Percentiles rank a stretch among this genome's conserved stretches.
Evolutionary conservation across 2,888 invertebrate species (phyloP).

Genomic region (Protonemura montana): DNA sequence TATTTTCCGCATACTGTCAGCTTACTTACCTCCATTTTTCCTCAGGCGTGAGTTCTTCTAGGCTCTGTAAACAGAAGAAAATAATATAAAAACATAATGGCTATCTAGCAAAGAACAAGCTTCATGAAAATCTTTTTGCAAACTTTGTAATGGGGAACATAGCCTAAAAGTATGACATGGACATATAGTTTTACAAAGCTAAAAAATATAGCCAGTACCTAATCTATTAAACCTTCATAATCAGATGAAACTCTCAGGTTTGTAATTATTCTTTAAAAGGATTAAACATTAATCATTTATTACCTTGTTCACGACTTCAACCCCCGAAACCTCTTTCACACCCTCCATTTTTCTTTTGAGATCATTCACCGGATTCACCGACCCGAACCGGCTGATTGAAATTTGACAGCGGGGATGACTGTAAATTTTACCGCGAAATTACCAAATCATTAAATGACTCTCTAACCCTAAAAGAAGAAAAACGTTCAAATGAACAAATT

Average conservation of each 20-base stretch:
- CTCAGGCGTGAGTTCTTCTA: constrained; percentile 72
- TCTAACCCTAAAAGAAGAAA: background rate
- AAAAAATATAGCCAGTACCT: too few species aligned
- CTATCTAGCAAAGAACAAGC: too few species aligned
- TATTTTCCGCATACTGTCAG: too few species aligned
- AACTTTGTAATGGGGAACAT: constrained; percentile 16
- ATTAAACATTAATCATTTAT: background rate
- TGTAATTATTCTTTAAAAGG: too few species aligned
- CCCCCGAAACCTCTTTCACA: constrained; percentile 16
- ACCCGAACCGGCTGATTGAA: background rate
- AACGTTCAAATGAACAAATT: background rate
- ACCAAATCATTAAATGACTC: background rate
- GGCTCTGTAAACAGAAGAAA: constrained; percentile 50
- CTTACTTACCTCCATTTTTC: constrained; percentile 77
- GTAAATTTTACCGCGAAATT: background rate
- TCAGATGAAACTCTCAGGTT: too few species aligned
- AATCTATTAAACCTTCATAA: too few species aligned
- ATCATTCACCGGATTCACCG: background rate
- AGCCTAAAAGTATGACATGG: background rate
- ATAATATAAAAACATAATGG: constrained; percentile 27
- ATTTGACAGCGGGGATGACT: background rate
- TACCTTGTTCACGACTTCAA: constrained; percentile 19
- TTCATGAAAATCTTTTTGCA: too few species aligned
- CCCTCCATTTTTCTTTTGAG: background rate
- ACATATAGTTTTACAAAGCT: too few species aligned